Base-by-base conservation (phyloP, 1,140 invertebrate species). In the Cotesia chilonis region DNA sequence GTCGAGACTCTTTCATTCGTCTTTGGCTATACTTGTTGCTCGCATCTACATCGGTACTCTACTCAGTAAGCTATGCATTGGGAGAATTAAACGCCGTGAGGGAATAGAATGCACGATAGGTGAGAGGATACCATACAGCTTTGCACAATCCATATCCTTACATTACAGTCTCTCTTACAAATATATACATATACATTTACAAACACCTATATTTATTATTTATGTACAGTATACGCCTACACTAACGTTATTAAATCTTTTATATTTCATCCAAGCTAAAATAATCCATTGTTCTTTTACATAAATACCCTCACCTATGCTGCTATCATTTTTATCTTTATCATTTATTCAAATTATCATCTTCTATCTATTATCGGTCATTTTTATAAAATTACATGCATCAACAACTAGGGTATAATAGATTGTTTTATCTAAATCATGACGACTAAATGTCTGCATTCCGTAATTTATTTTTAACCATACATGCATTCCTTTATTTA, bases 81-180 rank as follows among this genome's bases (percentile, higher is more conserved):
- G 41, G 5, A 9, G 5, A 47, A 47, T 10, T 47, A 47, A 47
- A 47, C 57, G 20, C 20, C 57, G n/a, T 28, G 20, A 28, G 57
- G 17, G 7, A 69, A 68, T 38, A 63, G 70, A 72, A 35, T 70
- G 71, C 64, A 70, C 63, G 72, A 47, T 47, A 75, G 73, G 64
- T 65, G 73, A 59, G 57, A 59, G 57, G 57, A 59, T 59, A 20
- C 57, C 71, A 47, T 28, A 28, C 28, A 74, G 70, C 61, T 78
- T 76, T 76, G 71, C 76, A 65, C 74, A 69, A 76, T 76, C 72
- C 71, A 66, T 63, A 73, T 72, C 69, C 64, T 71, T 61, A 61
- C 61, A 65, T 54, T 63, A 64, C 61, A 59, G 57, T 28, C 57
- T 59, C 57, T 59, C 5, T 28, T 28, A 28, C 28, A 28, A 28